These are phyloP conservation scores for Dolichoris vasculosae DNA, from an alignment of 1,140 invertebrate species.

Conservation along the genomic window DNA sequence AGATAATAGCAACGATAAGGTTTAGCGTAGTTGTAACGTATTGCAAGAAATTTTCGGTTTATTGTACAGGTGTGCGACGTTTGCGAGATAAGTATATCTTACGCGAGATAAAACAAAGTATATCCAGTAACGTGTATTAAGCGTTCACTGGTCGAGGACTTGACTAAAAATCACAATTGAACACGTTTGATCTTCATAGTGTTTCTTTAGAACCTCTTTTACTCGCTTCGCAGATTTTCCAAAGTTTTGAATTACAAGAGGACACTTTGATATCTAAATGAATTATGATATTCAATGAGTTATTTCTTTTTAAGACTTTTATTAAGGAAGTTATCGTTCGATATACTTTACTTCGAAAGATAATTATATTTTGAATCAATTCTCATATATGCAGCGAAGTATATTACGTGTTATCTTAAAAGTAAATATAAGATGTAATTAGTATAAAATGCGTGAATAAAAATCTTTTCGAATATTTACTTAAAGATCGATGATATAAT, in stretches of 20 bases:
- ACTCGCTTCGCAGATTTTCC: not conserved
- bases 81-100: not conserved
- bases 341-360: not conserved
- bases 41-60: not conserved
- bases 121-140: not conserved
- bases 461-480: too few relatives aligned
- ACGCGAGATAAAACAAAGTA: not conserved
- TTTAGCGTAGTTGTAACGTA: not conserved
- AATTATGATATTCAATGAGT: not conserved
- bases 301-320: not conserved
- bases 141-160: not conserved
- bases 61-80: not conserved
- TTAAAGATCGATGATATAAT: too few relatives aligned
- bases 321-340: not conserved
- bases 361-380: not conserved
- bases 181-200: not conserved
- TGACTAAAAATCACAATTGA: not conserved
- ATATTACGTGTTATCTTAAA: not conserved
- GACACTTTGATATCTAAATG: not conserved
- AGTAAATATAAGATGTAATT: too few relatives aligned
- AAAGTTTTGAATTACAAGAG: not conserved
- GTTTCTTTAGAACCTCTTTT: not conserved
- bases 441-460: too few relatives aligned
- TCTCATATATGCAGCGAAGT: not conserved
- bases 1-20: not conserved